Conservation (phyloP, 1,140 invertebrate species). For the Danaus plexippus region DNA sequence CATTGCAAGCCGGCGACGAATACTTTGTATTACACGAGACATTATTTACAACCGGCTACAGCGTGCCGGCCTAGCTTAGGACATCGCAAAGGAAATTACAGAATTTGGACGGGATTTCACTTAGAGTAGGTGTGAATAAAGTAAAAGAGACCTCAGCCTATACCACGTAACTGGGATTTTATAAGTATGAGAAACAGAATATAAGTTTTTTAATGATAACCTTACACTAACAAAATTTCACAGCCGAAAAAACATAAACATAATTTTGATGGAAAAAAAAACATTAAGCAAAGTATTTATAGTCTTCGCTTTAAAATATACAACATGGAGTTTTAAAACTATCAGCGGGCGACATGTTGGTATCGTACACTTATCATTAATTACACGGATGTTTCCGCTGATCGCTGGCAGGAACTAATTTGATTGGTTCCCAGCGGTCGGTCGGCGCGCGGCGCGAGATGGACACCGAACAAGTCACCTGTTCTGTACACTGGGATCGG, state of each 20-base stretch:
- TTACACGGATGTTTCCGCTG: neutral
- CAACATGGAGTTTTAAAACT: neutral
- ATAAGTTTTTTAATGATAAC: constrained; percentile 16
- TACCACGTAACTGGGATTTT: constrained; percentile 20
- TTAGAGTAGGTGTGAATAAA: constrained; percentile 35
- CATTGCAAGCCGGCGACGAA: too few relatives aligned
- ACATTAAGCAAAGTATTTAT: constrained; percentile 5
- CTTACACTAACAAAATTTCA: constrained; percentile 47
- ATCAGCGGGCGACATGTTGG: neutral
- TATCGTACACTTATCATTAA: too few relatives aligned
- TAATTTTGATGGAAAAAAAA: constrained; percentile 32
- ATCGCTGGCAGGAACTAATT: constrained; percentile 7
- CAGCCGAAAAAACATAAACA: constrained; percentile 44
- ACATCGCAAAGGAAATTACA: constrained; percentile 24
- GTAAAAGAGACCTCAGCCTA: constrained; percentile 8
- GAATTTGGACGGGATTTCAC: constrained; percentile 33
- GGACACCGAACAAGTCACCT: constrained; percentile 1
- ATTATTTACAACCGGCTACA: constrained; percentile 14
- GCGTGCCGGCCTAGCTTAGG: constrained; percentile 17
- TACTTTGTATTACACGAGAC: too few relatives aligned
- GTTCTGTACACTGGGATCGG: constrained; percentile 5
- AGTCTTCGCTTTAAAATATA: constrained; percentile 8
- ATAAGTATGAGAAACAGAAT: constrained; percentile 8
- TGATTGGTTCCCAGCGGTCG: constrained; percentile 12
- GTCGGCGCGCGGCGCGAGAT: neutral